phyloP scores from a whole-genome alignment of 2,113 vertebrate species.

The Piaya cayana region DNA sequence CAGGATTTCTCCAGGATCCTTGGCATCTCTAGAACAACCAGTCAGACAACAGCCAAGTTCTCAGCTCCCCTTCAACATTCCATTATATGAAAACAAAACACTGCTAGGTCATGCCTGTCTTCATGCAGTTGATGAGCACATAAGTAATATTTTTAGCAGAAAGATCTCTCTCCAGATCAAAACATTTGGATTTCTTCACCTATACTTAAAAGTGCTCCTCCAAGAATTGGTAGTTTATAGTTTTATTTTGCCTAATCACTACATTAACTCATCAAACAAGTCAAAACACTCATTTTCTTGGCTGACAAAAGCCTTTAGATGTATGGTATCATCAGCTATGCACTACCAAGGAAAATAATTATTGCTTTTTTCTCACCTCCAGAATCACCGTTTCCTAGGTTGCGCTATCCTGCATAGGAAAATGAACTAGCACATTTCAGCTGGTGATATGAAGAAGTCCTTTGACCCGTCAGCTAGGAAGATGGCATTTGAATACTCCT shows the following conservation, averaged over 20 bases:
- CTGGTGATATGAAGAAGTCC: background rate
- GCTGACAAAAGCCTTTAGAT: background rate
- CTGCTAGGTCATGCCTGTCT: background rate
- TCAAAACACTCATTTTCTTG: background rate
- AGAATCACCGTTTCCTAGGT: background rate
- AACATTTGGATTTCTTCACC: background rate
- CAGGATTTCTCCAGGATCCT: background rate
- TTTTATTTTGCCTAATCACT: background rate
- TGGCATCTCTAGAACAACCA: background rate
- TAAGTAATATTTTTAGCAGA: background rate
- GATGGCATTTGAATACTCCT: conserved; percentile 33
- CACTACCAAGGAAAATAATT: background rate
- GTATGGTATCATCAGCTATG: background rate
- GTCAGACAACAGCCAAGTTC: background rate
- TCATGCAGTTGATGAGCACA: background rate
- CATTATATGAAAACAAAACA: conserved; percentile 21
- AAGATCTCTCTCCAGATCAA: background rate
- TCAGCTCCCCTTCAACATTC: background rate
- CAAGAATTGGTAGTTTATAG: background rate
- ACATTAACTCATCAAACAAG: background rate
- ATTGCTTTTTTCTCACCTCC: background rate
- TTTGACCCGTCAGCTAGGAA: conserved; percentile 5
- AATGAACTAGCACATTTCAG: background rate
- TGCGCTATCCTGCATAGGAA: background rate
- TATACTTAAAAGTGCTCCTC: background rate